phyloP scores from a whole-genome alignment of 2,797 vertebrate genomes.

The Smutsia gigantea region DNA sequence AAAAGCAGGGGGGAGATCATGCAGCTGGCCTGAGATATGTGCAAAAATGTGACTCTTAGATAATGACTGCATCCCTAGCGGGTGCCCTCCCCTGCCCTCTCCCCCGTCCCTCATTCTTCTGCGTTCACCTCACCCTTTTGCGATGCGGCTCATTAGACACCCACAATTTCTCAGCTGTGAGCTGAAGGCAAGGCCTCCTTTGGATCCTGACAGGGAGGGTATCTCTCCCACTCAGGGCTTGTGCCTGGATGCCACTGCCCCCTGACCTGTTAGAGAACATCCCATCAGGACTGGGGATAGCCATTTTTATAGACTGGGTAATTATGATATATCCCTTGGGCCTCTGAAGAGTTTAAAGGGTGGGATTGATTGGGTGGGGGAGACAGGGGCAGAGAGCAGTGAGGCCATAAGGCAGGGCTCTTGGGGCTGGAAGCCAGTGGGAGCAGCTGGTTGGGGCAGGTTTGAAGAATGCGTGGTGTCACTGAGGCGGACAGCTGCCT shows the following conservation, averaged over 20 bases:
- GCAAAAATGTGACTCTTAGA: constrained; percentile 1
- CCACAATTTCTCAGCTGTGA: no score
- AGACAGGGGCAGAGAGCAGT: neutral
- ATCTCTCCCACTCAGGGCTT: neutral
- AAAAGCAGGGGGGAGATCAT: neutral
- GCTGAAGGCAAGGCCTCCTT: no score
- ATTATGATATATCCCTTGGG: neutral
- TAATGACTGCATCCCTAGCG: constrained; percentile 24
- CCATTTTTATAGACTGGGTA: neutral
- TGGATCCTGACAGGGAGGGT: no score
- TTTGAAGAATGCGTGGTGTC: neutral
- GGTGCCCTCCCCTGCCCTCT: neutral
- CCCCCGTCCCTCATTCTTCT: neutral
- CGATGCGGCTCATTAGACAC: neutral
- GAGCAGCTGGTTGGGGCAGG: no score
- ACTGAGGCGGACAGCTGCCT: neutral
- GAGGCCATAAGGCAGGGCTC: neutral
- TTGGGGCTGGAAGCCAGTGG: neutral
- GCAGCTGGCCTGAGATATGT: constrained; percentile 8
- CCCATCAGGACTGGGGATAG: neutral
- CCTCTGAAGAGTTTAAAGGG: neutral
- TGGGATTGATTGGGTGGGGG: neutral
- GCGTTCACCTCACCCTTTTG: constrained; percentile 31
- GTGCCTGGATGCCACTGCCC: neutral
- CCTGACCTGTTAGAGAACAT: neutral